A percentile compares a stretch with the other conserved stretches of the same genome.
phyloP scores from a whole-genome alignment of 1,140 invertebrate genomes.

The Chironomus striatipennis region DNA sequence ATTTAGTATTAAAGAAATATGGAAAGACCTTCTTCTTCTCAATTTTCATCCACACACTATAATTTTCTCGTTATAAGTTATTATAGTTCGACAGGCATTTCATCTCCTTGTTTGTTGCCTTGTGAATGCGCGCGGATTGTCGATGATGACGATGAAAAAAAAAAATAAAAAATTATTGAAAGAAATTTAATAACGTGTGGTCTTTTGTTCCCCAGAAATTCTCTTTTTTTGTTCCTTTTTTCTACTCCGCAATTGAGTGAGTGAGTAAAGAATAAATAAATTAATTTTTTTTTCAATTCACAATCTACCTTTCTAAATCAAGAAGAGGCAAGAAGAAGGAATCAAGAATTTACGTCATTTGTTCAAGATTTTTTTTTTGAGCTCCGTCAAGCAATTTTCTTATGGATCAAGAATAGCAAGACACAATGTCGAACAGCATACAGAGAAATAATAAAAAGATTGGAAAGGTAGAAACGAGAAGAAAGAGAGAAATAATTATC shows the following conservation, averaged over 20 bases:
- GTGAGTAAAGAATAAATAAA: not conserved
- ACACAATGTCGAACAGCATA: not conserved
- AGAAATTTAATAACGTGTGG: conserved; percentile 22
- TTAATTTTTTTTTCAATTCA: not conserved
- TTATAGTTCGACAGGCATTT: not conserved
- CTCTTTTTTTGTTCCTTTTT: no score
- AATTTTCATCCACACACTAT: not conserved
- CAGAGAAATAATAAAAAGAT: no score
- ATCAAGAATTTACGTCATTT: no score
- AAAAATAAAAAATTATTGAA: no score
- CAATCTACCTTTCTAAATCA: not conserved
- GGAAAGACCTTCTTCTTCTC: not conserved
- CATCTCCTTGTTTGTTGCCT: not conserved
- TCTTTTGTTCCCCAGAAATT: not conserved
- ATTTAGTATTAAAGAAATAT: no score
- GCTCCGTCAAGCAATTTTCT: not conserved
- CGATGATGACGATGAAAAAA: not conserved
- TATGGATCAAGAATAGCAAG: not conserved
- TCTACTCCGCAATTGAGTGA: no score
- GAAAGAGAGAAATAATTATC: conserved; percentile 21
- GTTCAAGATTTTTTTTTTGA: not conserved
- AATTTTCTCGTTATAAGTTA: conserved; percentile 5
- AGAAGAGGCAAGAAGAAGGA: no score
- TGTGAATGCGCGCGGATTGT: no score
- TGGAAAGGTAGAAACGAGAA: not conserved